A percentile compares a stretch with the other conserved stretches of the same genome.
Conservation (phyloP, 2,888 invertebrate species). For the Campoletis raptor region DNA sequence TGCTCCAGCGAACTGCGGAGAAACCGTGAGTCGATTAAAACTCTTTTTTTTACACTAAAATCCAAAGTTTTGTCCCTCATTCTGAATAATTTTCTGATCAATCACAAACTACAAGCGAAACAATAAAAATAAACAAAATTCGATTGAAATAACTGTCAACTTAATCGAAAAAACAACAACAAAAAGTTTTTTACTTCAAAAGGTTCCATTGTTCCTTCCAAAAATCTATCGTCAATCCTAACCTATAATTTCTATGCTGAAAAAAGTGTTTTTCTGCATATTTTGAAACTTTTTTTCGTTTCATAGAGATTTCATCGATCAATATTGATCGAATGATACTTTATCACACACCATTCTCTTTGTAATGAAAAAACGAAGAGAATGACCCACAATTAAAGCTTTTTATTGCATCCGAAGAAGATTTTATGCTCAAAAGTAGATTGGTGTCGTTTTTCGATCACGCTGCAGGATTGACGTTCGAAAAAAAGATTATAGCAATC, state of each 20-base stretch:
- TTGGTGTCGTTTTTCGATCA: neutral
- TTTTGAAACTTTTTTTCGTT: too few relatives aligned
- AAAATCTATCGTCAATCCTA: too few relatives aligned
- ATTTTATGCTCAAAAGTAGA: neutral
- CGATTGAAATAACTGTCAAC: neutral
- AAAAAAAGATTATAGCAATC: neutral
- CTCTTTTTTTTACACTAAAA: constrained; percentile 7
- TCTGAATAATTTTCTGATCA: neutral
- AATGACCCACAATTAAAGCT: neutral
- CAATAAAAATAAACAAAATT: neutral
- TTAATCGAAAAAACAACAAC: neutral
- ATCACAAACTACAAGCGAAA: neutral
- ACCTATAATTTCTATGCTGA: too few relatives aligned
- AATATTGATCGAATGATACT: neutral
- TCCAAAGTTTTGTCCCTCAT: neutral
- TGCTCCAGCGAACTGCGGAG: neutral
- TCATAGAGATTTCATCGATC: neutral
- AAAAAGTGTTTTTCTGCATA: too few relatives aligned
- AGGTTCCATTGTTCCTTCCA: neutral
- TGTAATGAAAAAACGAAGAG: neutral
- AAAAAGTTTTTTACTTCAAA: neutral
- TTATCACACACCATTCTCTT: neutral
- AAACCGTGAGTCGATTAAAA: constrained; percentile 30
- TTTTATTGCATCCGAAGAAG: neutral
- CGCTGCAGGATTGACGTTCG: neutral